Evolutionary conservation across 2,888 invertebrate genomes (phyloP).

Genomic region (Tineola bisselliella): DNA sequence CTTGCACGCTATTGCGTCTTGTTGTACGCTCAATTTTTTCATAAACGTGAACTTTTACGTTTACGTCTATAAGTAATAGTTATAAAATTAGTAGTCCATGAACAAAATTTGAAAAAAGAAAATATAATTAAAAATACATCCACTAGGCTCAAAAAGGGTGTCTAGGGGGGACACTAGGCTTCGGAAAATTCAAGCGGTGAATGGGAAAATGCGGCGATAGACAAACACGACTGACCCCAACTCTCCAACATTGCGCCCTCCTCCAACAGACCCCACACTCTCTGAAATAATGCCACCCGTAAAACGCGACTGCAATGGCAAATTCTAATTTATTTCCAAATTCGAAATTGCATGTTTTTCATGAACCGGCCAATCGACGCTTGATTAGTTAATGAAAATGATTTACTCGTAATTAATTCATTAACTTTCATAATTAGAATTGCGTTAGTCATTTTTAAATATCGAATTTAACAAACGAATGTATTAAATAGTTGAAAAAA

Average conservation of each 20-base stretch:
- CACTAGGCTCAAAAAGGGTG: slow-evolving; percentile 26
- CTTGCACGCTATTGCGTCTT: neutral
- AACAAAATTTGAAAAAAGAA: neutral
- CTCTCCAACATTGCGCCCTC: slow-evolving; percentile 19
- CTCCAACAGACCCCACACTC: slow-evolving; percentile 43
- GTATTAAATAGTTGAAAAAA: no score
- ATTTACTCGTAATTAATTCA: neutral
- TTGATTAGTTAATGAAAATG: neutral
- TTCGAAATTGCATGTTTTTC: slow-evolving; percentile 9
- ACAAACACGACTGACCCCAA: slow-evolving; percentile 60
- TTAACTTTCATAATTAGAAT: slow-evolving; percentile 12
- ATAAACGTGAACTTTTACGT: no score
- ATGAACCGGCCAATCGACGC: slow-evolving; percentile 5
- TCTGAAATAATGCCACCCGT: slow-evolving; percentile 53
- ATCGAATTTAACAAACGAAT: neutral
- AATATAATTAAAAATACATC: slow-evolving; percentile 48
- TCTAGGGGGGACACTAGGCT: slow-evolving; percentile 51
- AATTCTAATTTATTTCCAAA: slow-evolving; percentile 28
- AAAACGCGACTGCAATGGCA: slow-evolving; percentile 30
- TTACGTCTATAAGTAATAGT: no score
- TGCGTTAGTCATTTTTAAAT: slow-evolving; percentile 10
- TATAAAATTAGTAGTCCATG: neutral
- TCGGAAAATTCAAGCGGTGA: slow-evolving; percentile 66
- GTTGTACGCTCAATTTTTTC: neutral
- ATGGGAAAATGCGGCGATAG: slow-evolving; percentile 65